Evolutionary conservation across 2,797 vertebrate species (phyloP).

Genomic region (Alauda arvensis): DNA sequence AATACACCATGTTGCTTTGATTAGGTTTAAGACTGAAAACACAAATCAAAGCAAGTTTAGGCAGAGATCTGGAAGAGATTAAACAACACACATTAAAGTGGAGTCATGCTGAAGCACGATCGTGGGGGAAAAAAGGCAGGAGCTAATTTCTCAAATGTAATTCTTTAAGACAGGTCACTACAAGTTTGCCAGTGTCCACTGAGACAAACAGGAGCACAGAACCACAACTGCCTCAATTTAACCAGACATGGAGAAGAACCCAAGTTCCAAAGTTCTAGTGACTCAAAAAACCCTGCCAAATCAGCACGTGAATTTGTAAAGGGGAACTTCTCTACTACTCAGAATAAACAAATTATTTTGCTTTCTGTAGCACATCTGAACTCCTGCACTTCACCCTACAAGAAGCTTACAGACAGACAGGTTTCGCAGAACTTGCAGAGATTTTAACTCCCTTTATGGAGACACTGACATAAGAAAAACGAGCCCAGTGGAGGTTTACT

Average conservation of each 20-base stretch:
- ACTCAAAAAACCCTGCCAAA: background rate
- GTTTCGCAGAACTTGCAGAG: background rate
- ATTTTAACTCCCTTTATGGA: background rate
- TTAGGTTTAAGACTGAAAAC: constrained; percentile 20
- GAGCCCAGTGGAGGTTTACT: background rate
- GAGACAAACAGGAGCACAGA: background rate
- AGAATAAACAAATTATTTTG: background rate
- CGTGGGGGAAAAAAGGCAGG: background rate
- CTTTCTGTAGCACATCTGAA: background rate
- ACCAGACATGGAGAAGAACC: background rate
- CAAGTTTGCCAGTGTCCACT: background rate
- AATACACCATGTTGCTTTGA: constrained; percentile 20
- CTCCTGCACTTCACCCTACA: background rate
- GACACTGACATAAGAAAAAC: background rate
- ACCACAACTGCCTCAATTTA: background rate
- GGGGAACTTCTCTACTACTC: background rate
- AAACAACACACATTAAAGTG: background rate
- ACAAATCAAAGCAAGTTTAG: constrained; percentile 45
- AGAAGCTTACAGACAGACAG: background rate
- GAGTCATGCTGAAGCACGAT: constrained; percentile 1
- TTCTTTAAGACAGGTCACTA: background rate
- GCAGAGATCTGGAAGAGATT: constrained; percentile 31
- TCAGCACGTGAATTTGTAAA: background rate
- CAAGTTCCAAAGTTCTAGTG: background rate
- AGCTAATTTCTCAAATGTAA: background rate